Evolutionary conservation across 2,888 invertebrate genomes (phyloP).

Genomic region (Phrixothrix hirtus): DNA sequence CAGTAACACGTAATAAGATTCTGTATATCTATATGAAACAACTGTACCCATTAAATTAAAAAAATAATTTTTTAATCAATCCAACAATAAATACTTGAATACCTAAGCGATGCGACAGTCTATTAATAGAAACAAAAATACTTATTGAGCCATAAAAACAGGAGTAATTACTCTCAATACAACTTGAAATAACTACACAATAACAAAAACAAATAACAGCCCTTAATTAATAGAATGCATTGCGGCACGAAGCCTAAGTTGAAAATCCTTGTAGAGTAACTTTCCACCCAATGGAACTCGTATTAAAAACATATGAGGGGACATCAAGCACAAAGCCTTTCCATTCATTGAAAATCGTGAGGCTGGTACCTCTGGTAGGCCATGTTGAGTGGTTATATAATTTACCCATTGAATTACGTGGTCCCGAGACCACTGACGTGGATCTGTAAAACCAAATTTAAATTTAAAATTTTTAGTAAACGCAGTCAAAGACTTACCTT

Average conservation of each 20-base stretch:
- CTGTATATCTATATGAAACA: no score
- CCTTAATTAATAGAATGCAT: conserved; percentile 55
- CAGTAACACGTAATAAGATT: no score
- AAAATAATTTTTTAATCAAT: no score
- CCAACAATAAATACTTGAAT: no score
- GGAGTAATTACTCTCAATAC: no score
- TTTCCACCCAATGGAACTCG: conserved; percentile 72
- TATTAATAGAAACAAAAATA: no score
- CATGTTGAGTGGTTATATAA: conserved; percentile 63
- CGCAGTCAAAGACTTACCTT: conserved; percentile 44
- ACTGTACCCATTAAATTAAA: no score
- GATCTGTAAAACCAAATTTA: conserved; percentile 63
- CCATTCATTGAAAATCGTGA: conserved; percentile 79
- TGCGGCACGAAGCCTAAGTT: conserved; percentile 70
- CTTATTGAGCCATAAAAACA: no score
- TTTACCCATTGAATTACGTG: conserved; percentile 71
- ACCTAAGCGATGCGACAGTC: no score
- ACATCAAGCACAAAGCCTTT: conserved; percentile 78
- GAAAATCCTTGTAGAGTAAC: conserved; percentile 70
- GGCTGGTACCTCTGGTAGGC: conserved; percentile 60
- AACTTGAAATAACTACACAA: not conserved
- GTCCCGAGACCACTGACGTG: conserved; percentile 70
- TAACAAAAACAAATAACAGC: not conserved
- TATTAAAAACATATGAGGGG: conserved; percentile 72
- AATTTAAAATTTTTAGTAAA: no score